Evolutionary conservation across 2,113 vertebrate genomes (phyloP).

Genomic region (Sinocyclocheilus maitianheensis): DNA sequence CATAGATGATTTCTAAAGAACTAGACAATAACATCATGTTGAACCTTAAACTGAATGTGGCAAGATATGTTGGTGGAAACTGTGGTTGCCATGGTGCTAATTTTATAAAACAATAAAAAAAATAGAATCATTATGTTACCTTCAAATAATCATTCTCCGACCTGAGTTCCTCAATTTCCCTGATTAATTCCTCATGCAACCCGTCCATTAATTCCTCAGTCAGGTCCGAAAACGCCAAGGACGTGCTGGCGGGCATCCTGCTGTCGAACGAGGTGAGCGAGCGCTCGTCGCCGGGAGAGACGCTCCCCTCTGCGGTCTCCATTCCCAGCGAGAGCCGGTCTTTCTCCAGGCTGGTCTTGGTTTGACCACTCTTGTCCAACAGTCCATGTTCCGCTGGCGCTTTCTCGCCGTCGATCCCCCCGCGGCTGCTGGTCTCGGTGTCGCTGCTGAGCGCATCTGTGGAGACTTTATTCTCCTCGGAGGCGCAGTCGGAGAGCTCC

Average conservation of each 20-base stretch:
- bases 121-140: constrained; percentile 69
- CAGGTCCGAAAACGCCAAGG: constrained; percentile 94
- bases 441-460: constrained; percentile 83
- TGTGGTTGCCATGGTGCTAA: neutral
- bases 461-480: constrained; percentile 85
- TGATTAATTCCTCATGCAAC: constrained; percentile 84
- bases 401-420: constrained; percentile 68
- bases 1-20: neutral
- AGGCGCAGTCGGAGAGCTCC: constrained; percentile 91
- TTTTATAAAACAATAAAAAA: neutral
- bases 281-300: constrained; percentile 82
- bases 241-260: constrained; percentile 88
- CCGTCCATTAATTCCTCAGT: constrained; percentile 93
- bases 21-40: neutral
- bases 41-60: neutral
- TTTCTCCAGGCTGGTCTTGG: constrained; percentile 66
- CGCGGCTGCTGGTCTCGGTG: constrained; percentile 78
- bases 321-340: constrained; percentile 66
- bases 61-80: neutral
- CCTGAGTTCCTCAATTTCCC: constrained; percentile 93
- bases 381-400: constrained; percentile 53
- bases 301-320: constrained; percentile 72
- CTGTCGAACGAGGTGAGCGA: constrained; percentile 85
- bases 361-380: constrained; percentile 38
- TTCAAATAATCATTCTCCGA: constrained; percentile 98